These are phyloP conservation scores for Rhaphigaster nebulosa DNA, from an alignment of 2,888 invertebrate genomes.

Conservation along the genomic window DNA sequence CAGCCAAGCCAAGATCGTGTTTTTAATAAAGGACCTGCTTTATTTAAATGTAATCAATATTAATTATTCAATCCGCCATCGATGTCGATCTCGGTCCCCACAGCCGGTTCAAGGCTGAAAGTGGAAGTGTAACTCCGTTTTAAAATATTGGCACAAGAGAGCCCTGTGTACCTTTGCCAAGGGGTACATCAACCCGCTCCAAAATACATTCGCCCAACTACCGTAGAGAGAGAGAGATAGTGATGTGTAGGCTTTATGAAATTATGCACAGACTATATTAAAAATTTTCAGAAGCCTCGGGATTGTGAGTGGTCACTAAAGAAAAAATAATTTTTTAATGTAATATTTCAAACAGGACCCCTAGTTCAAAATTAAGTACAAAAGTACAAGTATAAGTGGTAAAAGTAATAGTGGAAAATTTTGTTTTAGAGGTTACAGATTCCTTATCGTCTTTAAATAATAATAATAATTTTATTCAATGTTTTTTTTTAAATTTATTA, in stretches of 20 bases:
- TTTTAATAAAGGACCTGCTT: background rate
- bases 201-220: slow-evolving; percentile 8
- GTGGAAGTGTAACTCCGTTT: slow-evolving; percentile 31
- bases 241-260: background rate
- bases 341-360: no score
- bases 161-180: slow-evolving; percentile 24
- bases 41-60: background rate
- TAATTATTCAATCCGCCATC: background rate
- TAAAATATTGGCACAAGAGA: slow-evolving; percentile 45
- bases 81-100: background rate
- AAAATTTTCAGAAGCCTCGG: no score
- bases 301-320: no score
- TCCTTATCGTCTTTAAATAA: no score
- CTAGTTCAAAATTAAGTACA: no score
- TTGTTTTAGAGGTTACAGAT: no score
- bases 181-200: slow-evolving; percentile 37
- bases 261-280: background rate
- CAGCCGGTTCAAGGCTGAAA: slow-evolving; percentile 29
- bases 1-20: no score
- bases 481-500: no score
- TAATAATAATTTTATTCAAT: no score
- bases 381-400: no score
- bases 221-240: background rate
- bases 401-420: no score
- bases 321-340: no score